These are phyloP conservation scores for Oreonectes daqikongensis DNA, from an alignment of 2,797 vertebrate genomes.

Conservation along the genomic window DNA sequence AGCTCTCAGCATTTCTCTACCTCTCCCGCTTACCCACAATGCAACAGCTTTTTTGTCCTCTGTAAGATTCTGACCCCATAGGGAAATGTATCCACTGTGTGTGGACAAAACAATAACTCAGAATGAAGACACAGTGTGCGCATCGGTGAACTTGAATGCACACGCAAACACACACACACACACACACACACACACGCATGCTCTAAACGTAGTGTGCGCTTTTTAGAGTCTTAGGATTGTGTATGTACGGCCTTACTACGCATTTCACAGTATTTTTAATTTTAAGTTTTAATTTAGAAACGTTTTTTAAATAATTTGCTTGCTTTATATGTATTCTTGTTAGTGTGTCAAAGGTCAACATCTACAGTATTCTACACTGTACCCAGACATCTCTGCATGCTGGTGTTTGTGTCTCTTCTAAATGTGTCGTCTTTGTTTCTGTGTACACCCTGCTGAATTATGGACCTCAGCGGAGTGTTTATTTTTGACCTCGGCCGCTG, in stretches of 20 bases:
- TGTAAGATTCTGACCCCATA: not conserved
- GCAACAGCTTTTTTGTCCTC: constrained; percentile 2
- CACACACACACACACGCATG: too few species aligned
- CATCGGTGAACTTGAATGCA: not conserved
- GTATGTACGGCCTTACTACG: too few species aligned
- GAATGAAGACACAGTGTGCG: not conserved
- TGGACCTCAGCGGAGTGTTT: constrained; percentile 51
- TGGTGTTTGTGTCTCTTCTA: constrained; percentile 27
- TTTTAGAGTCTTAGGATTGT: too few species aligned
- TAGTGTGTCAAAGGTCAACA: constrained; percentile 47
- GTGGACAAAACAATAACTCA: constrained; percentile 38
- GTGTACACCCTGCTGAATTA: constrained; percentile 49
- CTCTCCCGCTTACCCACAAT: constrained; percentile 71
- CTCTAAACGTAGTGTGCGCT: not conserved
- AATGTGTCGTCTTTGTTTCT: constrained; percentile 11
- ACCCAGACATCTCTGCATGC: constrained; percentile 2
- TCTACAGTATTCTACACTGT: constrained; percentile 8
- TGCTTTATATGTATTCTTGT: not conserved
- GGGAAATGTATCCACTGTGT: constrained; percentile 34
- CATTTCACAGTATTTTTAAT: too few species aligned
- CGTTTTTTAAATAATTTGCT: not conserved
- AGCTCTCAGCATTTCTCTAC: constrained; percentile 68
- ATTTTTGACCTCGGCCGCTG: constrained; percentile 51
- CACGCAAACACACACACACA: not conserved
- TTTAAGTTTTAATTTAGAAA: too few species aligned